Base-by-base conservation (phyloP, 2,797 vertebrate genomes). In the Muraenolepis orangiensis region DNA sequence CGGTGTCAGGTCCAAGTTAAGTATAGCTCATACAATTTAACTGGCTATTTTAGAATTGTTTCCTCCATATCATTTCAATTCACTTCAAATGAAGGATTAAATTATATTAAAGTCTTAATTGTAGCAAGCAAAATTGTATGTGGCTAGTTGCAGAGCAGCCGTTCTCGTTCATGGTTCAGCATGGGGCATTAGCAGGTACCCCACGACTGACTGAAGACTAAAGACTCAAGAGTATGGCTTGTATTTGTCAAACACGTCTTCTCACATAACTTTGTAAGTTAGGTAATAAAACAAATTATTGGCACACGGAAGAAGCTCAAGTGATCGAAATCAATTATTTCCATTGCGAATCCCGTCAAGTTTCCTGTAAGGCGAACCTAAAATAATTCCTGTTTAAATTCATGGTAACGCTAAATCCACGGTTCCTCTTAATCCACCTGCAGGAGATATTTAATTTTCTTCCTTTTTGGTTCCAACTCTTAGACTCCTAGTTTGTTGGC, bases 401-500 rank as follows among this genome's bases (percentile, higher is more conserved):
- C 26, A 67, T 30, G 12, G 16, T 14, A 30, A 18, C 16, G 11
- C 66, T 30, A 7, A 14, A 67, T 28, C 66, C 8, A 67, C n/a
- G n/a, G n/a, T 67, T 67, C 7, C 66, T 30, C 66, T 67, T 16
- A 29, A 67, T 67, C 66, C 14, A 67, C 28, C 66, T 16, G 18
- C 66, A 30, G 66, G 7, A 67, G 66, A 31, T 26, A 14, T 16
- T 12, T 14, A n/a, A n/a, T 16, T 67, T n/a, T 6, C 6, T 40
- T 66, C 12, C n/a, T 20, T 31, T 29, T 67, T 67, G 66, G 30
- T 31, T 23, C 28, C 23, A 46, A 57, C 5, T 20, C 70, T 93
- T 90, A 95, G 78, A 99, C 96, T 0, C 95, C 96, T 16, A 99
- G 93, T 82, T 96, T 99, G 73, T 96, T 97, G 89, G 98, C 98